These are phyloP conservation scores for Ophion ellenae DNA, from an alignment of 2,888 invertebrate species.

Conservation along the genomic window DNA sequence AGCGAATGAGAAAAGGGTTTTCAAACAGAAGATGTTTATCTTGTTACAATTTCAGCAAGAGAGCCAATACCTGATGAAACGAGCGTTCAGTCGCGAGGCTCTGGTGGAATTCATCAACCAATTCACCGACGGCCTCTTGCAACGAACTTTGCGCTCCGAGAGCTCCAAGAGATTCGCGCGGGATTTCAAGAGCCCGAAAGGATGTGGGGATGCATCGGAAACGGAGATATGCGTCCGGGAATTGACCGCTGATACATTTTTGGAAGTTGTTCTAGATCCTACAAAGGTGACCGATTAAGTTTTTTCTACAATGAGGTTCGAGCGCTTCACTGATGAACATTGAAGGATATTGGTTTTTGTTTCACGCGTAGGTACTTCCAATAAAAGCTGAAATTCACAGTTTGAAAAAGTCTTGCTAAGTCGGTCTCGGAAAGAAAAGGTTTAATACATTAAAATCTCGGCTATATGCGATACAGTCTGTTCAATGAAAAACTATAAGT, in stretches of 20 bases:
- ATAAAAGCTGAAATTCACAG: no score
- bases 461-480: no score
- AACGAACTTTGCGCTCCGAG: slow-evolving; percentile 82
- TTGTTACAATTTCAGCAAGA: slow-evolving; percentile 86
- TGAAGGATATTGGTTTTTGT: no score
- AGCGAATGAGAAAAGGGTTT: not conserved
- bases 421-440: no score
- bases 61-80: slow-evolving; percentile 87
- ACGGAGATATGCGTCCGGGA: slow-evolving; percentile 86
- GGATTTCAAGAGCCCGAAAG: slow-evolving; percentile 66
- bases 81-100: slow-evolving; percentile 80
- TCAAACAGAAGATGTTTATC: slow-evolving; percentile 18
- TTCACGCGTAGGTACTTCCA: no score
- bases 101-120: slow-evolving; percentile 84
- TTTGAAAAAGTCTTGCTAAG: no score
- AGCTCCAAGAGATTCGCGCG: slow-evolving; percentile 71
- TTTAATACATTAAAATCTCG: no score
- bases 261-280: slow-evolving; percentile 86
- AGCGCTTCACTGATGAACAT: not conserved
- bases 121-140: slow-evolving; percentile 83
- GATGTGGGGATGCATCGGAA: slow-evolving; percentile 68
- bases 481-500: no score
- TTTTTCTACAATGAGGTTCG: not conserved
- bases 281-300: slow-evolving; percentile 84
- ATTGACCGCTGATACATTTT: slow-evolving; percentile 88